These are phyloP conservation scores for Ficedula albicollis DNA, from an alignment of 2,797 vertebrate genomes.

Conservation along the genomic window DNA sequence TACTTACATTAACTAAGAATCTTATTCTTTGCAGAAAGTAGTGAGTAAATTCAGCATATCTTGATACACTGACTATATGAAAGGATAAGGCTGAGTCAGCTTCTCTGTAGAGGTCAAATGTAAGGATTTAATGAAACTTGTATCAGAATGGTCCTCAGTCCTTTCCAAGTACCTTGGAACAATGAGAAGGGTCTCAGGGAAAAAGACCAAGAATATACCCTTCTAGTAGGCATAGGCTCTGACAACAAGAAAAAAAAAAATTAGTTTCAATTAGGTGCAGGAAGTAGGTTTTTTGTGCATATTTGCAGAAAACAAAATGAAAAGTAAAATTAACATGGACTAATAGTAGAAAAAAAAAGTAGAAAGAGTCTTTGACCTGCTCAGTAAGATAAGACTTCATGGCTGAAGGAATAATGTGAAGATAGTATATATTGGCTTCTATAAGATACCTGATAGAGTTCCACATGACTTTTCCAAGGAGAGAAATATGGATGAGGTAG, in stretches of 20 bases:
- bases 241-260: neutral
- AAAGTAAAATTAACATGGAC: neutral
- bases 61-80: neutral
- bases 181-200: neutral
- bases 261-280: neutral
- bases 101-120: neutral
- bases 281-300: neutral
- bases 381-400: neutral
- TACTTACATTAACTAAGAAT: neutral
- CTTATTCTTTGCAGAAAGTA: neutral
- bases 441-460: conserved; percentile 1
- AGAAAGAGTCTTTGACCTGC: neutral
- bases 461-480: conserved; percentile 5
- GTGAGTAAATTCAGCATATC: neutral
- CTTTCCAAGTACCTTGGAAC: neutral
- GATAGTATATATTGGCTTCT: neutral
- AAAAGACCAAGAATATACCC: neutral
- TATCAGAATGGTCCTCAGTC: neutral
- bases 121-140: neutral
- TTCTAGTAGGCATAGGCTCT: neutral
- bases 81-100: neutral
- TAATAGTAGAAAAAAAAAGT: neutral
- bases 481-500: conserved; percentile 25
- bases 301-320: neutral
- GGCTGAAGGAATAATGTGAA: neutral